Conservation (phyloP, 1,140 invertebrate species). For the Drosophila pseudoananassae region DNA sequence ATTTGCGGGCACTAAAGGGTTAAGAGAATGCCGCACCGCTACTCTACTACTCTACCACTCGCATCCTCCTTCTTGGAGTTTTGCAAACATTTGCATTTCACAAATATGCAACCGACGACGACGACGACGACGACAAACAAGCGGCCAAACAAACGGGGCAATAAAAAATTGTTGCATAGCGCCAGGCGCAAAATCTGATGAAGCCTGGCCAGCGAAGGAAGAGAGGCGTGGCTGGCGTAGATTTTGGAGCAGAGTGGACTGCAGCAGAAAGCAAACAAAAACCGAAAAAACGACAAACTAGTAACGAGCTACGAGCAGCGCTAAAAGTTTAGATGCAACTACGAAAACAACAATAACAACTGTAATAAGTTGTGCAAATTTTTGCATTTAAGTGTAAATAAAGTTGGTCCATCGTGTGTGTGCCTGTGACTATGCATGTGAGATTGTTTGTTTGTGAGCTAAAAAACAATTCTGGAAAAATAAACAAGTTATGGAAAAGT, state of each 20-base stretch:
- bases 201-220: not conserved
- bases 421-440: not conserved
- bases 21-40: conserved; percentile 40
- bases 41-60: not conserved
- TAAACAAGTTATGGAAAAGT: conserved; percentile 63
- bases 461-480: conserved; percentile 49
- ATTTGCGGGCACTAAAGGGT: conserved; percentile 64
- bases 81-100: conserved; percentile 71
- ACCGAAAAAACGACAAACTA: conserved; percentile 30
- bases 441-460: not conserved
- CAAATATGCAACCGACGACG: conserved; percentile 71
- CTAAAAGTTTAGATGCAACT: conserved; percentile 75
- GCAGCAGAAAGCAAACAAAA: conserved; percentile 50
- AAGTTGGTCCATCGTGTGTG: conserved; percentile 50
- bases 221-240: not conserved
- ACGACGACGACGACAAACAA: conserved; percentile 54
- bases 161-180: conserved; percentile 65
- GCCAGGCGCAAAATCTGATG: conserved; percentile 56
- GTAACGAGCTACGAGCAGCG: conserved; percentile 40
- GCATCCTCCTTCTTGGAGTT: conserved; percentile 30
- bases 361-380: conserved; percentile 81
- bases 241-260: conserved; percentile 48
- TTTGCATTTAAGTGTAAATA: conserved; percentile 80
- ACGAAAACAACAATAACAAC: conserved; percentile 66
- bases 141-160: conserved; percentile 44